Evolutionary conservation across 2,888 invertebrate genomes (phyloP), one percentile per base, ranked within the genome.

Genomic region (Matsumyia berberina): DNA sequence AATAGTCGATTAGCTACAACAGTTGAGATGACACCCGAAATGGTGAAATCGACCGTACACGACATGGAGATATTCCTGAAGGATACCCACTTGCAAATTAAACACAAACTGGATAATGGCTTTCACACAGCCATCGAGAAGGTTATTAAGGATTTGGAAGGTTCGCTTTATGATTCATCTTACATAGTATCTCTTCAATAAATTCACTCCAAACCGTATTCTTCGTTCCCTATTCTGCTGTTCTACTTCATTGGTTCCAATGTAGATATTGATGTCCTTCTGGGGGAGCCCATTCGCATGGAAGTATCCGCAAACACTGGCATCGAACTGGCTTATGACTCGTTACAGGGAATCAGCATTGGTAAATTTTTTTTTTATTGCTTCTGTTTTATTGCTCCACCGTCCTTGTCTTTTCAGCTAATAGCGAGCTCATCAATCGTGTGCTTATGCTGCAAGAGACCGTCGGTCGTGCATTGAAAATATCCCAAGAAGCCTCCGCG

Each of bases 231-330:
- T 42, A 57, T 64, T 85, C 35, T 7, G n/a, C 31, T 31, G 3
- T 35, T 55, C 31, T 55, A 17, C 53, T 62, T 24, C n/a, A 49
- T 46, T 70, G 33, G 15, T 57, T 0, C n/a, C 46, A 29, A 53
- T 73, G 51, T 24, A 91, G 96, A 95, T 90, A 94, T 95, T 39
- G 95, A 95, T 88, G 93, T 94, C 64, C 93, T 96, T 86, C 92
- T 96, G 58, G 96, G 96, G 4, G 94, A 94, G 87, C 96, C 96
- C n/a, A 95, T 96, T 88, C 95, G 95, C 91, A 93, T 93, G 88
- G 94, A 96, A 88, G 93, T 96, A 87, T 93, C 95, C 17, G 92
- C 93, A 19, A 95, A 96, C 90, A 96, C 96, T 76, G 96, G 96
- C 82, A 93, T 96, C 72, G 96, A 96, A 89, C 93, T 95, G 66